phyloP scores from a whole-genome alignment of 37 sponge, comb jelly and placozoan genomes.

The Theonella swinhoei region DNA sequence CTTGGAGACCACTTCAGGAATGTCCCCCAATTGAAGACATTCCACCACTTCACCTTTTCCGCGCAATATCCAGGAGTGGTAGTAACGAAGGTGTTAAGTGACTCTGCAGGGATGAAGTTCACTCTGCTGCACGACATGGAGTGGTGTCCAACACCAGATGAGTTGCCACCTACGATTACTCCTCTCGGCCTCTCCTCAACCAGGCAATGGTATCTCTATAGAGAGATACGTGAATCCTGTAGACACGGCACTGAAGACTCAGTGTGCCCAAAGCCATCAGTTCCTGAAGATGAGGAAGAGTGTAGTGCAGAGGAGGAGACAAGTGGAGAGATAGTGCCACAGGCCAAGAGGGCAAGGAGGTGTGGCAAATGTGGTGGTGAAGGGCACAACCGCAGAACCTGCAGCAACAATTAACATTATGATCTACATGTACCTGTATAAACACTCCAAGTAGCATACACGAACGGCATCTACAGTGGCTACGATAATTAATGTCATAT shows the following conservation, averaged over 20 bases:
- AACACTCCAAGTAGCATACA: too few species aligned
- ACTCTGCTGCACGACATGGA: not conserved
- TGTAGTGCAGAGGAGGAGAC: not conserved
- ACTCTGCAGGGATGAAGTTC: not conserved
- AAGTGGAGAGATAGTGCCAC: not conserved
- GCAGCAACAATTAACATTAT: not conserved
- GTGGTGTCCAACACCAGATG: not conserved
- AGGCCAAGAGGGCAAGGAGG: not conserved
- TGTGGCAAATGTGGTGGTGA: not conserved
- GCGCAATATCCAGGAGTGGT: not conserved
- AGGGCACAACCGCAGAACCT: constrained; percentile 6
- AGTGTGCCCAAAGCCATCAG: constrained; percentile 20
- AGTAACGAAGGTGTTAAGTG: not conserved
- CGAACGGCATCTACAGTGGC: too few species aligned
- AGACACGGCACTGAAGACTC: not conserved
- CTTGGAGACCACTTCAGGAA: not conserved
- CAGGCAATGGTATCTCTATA: constrained; percentile 2
- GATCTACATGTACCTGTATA: too few species aligned
- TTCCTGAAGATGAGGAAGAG: not conserved
- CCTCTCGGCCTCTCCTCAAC: not conserved
- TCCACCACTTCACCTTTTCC: constrained; percentile 5
- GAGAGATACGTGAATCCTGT: constrained; percentile 6
- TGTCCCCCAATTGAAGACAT: not conserved
- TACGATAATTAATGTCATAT: too few species aligned
- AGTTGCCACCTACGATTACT: not conserved